Percentiles rank a stretch among this genome's conserved stretches.
These are phyloP conservation scores for Pseudomyrmex flavicornis DNA, from an alignment of 1,140 invertebrate genomes.

Conservation along the genomic window DNA sequence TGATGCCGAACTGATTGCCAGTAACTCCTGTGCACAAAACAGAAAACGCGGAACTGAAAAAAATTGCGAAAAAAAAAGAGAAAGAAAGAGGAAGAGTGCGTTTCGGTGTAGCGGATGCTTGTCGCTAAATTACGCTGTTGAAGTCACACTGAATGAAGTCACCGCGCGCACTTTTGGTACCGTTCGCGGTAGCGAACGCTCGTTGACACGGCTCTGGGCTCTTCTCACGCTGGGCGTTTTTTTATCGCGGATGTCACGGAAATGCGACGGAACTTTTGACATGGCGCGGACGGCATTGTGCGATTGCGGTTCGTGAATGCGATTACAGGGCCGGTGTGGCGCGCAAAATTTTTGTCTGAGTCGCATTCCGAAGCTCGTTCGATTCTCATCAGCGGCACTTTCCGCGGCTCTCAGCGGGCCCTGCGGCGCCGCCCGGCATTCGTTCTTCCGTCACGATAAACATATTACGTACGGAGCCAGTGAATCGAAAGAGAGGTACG, in stretches of 20 bases:
- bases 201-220: conserved; percentile 49
- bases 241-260: conserved; percentile 60
- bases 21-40: neutral
- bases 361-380: neutral
- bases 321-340: neutral
- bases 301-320: conserved; percentile 29
- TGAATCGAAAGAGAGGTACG: conserved; percentile 35
- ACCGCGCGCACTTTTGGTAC: neutral
- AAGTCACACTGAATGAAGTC: conserved; percentile 42
- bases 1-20: conserved; percentile 30
- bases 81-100: conserved; percentile 2
- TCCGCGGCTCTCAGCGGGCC: neutral
- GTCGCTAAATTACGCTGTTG: neutral
- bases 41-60: neutral
- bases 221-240: conserved; percentile 2
- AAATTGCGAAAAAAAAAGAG: neutral
- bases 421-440: neutral
- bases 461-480: conserved; percentile 31
- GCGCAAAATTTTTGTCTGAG: neutral
- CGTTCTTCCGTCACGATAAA: conserved; percentile 49
- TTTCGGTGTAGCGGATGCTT: neutral
- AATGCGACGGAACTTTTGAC: conserved; percentile 61
- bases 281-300: conserved; percentile 37
- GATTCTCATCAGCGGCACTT: neutral
- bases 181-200: neutral